A percentile compares a stretch with the other conserved stretches of the same genome.
Evolutionary conservation across 1,140 invertebrate genomes (phyloP).

Genomic region (Zaprionus ornatus): DNA sequence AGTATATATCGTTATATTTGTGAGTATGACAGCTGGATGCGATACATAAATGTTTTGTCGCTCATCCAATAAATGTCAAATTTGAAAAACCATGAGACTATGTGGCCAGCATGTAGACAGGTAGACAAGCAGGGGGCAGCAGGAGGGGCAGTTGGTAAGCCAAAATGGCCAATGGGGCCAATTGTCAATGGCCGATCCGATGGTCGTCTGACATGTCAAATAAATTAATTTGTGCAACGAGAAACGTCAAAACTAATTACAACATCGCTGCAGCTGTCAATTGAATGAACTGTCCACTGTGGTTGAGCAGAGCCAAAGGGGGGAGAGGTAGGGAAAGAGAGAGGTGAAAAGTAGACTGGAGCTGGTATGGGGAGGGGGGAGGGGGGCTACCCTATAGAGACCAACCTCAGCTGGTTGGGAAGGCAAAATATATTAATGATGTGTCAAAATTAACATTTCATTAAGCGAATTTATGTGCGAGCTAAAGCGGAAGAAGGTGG

Average conservation of each 20-base stretch:
- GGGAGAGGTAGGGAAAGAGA: conserved; percentile 2
- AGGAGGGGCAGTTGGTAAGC: not conserved
- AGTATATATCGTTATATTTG: conserved; percentile 18
- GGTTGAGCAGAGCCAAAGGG: not conserved
- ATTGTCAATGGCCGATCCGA: conserved; percentile 65
- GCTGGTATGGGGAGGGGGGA: too few relatives aligned
- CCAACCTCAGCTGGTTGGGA: conserved; percentile 35
- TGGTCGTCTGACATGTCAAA: conserved; percentile 79
- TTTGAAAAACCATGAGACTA: conserved; percentile 61
- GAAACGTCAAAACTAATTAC: conserved; percentile 83
- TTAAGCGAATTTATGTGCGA: conserved; percentile 68
- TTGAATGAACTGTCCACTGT: conserved; percentile 41
- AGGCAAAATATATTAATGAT: conserved; percentile 83
- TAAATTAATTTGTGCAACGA: conserved; percentile 83
- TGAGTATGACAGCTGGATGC: conserved; percentile 21
- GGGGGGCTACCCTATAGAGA: not conserved
- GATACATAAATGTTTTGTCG: conserved; percentile 47
- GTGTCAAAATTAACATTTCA: conserved; percentile 84
- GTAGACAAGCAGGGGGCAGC: not conserved
- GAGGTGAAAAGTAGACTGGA: not conserved
- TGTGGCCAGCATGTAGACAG: conserved; percentile 20
- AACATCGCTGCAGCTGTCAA: conserved; percentile 66
- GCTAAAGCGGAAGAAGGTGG: not conserved
- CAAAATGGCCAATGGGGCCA: conserved; percentile 33
- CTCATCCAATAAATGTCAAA: conserved; percentile 69